These are phyloP conservation scores for Heteromurus nitidus DNA, from an alignment of 2,888 invertebrate genomes.

Conservation along the genomic window DNA sequence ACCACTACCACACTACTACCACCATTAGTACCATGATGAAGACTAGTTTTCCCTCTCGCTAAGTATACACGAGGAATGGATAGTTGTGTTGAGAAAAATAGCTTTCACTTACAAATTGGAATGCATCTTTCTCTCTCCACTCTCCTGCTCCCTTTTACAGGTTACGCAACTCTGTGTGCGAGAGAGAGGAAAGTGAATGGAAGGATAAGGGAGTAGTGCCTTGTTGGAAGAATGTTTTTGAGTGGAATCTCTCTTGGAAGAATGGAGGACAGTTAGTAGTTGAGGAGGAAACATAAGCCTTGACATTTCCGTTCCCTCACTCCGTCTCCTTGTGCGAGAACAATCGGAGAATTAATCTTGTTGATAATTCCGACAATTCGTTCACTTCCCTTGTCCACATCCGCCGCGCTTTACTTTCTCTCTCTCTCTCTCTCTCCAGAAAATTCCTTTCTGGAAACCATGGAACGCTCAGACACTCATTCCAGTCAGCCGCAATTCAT, in stretches of 20 bases:
- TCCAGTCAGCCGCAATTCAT: neutral
- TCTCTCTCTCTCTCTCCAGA: no score
- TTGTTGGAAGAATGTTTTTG: no score
- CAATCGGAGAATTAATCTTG: constrained; percentile 72
- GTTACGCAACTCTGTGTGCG: no score
- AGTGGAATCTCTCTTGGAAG: no score
- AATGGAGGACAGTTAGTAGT: no score
- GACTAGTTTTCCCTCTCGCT: neutral
- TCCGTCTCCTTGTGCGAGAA: constrained; percentile 50
- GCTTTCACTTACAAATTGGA: no score
- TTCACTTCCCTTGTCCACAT: constrained; percentile 66
- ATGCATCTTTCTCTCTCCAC: neutral
- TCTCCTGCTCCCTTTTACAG: neutral
- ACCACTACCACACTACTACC: constrained; percentile 21
- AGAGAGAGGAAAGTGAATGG: no score
- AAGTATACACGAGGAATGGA: neutral
- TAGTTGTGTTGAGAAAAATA: neutral
- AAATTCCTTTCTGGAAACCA: no score
- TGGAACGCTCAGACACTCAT: no score
- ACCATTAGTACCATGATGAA: constrained; percentile 41
- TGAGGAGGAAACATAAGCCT: constrained; percentile 28
- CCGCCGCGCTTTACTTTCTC: constrained; percentile 31
- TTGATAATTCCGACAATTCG: constrained; percentile 70
- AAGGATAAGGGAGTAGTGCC: no score
- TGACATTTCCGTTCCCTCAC: constrained; percentile 41